Evolutionary conservation across 1,140 invertebrate genomes (phyloP), one percentile per base, ranked within the genome.

Genomic region (Drosophila willistoni): DNA sequence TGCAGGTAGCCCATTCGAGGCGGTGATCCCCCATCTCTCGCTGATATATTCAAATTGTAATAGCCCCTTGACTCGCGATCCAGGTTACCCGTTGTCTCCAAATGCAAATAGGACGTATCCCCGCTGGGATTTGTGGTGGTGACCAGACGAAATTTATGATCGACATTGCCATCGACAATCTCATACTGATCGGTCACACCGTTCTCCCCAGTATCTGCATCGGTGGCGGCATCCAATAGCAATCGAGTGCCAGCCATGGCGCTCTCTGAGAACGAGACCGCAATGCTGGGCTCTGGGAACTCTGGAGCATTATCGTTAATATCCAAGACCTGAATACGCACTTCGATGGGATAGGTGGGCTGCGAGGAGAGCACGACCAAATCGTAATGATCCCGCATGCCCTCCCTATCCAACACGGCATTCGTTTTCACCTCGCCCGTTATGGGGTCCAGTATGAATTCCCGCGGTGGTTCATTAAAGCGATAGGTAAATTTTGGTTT

Each of bases 291-390:
- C 90, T 99, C 98, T 1, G 97, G 97, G 93, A 98, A 98, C 91
- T 96, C 95, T 0, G 97, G 97, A 25, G 95, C 94, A 93, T 98
- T 97, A 92, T 98, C 97, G 92, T 98, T 98, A 17, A 98, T 94
- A 91, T 98, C 97, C 0, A 95, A 92, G 1, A 98, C 96, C 12
- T 95, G 93, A 68, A 98, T 97, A 68, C 97, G 93, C 10, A 98
- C 97, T 92, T 98, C 97, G 64, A 98, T 97, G 0, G 97, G 97
- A 92, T 98, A 98, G 0, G 97, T 98, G 3, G 97, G 97, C 86
- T 98, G 97, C 87, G 96, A 98, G 9, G 97, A 98, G 14, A 98
- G 93, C 3, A 98, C 96, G 14, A 98, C 97, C 61, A 98, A 93
- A 84, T 98, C 97, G 91, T 97, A 98, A 29, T 96, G 94, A 81